These are phyloP conservation scores for Mionectes olivaceus DNA, from an alignment of 2,797 vertebrate species.

Conservation along the genomic window DNA sequence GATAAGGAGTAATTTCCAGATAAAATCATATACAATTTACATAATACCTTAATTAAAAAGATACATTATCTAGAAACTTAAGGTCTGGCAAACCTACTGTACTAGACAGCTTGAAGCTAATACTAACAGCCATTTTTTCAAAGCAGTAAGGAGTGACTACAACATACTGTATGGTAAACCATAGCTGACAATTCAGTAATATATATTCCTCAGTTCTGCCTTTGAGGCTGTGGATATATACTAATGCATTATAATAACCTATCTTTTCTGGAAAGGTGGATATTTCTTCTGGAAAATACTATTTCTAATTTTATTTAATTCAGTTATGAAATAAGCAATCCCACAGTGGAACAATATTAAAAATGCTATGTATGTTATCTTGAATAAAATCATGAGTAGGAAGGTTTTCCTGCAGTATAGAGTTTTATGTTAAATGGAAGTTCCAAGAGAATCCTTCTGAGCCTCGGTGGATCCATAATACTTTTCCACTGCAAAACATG, in stretches of 20 bases:
- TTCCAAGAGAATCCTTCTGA: not conserved
- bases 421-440: not conserved
- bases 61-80: conserved; percentile 48
- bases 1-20: not conserved
- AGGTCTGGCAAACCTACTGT: conserved; percentile 27
- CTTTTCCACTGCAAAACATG: conserved; percentile 1
- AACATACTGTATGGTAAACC: not conserved
- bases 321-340: not conserved
- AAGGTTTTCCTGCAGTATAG: conserved; percentile 14
- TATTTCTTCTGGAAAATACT: not conserved
- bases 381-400: conserved; percentile 3
- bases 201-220: not conserved
- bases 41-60: conserved; percentile 54
- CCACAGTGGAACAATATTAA: not conserved
- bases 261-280: not conserved
- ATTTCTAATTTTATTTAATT: not conserved
- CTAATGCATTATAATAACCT: not conserved
- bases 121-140: conserved; percentile 43
- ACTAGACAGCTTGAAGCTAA: conserved; percentile 17
- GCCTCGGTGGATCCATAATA: not conserved
- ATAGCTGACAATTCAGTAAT: conserved; percentile 17
- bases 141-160: conserved; percentile 29
- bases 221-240: not conserved
- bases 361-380: not conserved
- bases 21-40: conserved; percentile 25